These are phyloP conservation scores for Adelges cooleyi DNA, from an alignment of 1,140 invertebrate genomes.

Conservation along the genomic window DNA sequence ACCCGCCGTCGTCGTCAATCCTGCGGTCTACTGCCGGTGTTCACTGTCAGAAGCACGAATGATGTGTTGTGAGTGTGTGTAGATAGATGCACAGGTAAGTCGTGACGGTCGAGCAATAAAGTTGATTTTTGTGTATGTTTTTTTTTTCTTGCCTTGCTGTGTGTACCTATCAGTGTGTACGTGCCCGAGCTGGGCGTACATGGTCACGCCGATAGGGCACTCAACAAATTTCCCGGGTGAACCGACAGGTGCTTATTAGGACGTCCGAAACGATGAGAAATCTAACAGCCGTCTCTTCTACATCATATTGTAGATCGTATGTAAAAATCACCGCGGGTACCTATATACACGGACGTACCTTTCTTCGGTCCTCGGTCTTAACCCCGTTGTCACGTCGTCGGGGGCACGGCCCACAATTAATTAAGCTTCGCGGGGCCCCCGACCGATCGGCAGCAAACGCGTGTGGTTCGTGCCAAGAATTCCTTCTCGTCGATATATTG, in stretches of 20 bases:
- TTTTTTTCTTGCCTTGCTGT: no score
- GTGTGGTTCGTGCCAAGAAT: not conserved
- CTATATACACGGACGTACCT: no score
- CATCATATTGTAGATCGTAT: no score
- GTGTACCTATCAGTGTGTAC: not conserved
- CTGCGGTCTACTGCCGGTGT: no score
- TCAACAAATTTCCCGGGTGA: conserved; percentile 13
- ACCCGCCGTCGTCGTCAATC: no score
- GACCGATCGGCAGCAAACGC: not conserved
- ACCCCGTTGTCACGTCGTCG: not conserved
- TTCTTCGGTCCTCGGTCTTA: no score
- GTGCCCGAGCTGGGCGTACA: conserved; percentile 1
- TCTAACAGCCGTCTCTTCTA: not conserved
- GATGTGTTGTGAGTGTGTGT: not conserved
- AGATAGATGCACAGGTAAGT: not conserved
- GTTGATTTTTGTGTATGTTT: not conserved
- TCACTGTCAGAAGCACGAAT: no score
- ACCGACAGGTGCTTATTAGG: conserved; percentile 1
- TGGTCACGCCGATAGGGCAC: conserved; percentile 24
- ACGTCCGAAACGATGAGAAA: conserved; percentile 21
- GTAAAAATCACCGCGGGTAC: no score
- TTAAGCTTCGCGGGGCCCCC: conserved; percentile 8
- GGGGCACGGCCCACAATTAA: conserved; percentile 13
- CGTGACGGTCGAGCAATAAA: conserved; percentile 9
- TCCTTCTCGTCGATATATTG: no score